phyloP scores from a whole-genome alignment of 2,113 vertebrate species.

The Hippocampus mohnikei region DNA sequence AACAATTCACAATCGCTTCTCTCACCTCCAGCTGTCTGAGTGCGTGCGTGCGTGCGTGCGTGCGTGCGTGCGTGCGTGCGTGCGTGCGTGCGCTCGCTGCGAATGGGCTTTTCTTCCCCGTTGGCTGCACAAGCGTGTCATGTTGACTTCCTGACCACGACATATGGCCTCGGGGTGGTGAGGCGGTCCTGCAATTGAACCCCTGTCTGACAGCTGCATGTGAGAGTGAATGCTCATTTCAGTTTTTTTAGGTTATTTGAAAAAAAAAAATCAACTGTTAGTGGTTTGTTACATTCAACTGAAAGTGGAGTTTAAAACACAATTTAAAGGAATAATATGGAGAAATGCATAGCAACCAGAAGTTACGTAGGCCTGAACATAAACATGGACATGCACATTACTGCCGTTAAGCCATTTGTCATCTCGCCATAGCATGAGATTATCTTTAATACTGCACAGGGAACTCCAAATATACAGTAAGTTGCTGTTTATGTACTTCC shows the following conservation, averaged over 20 bases:
- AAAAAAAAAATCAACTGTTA: background rate
- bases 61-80: background rate
- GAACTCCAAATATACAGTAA: too few species aligned
- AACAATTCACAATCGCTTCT: constrained; percentile 3
- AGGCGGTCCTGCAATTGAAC: constrained; percentile 18
- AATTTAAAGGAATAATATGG: too few species aligned
- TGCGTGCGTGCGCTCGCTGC: background rate
- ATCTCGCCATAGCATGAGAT: too few species aligned
- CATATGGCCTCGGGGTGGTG: constrained; percentile 17
- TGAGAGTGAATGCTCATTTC: background rate
- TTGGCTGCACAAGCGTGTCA: background rate
- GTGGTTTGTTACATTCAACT: background rate
- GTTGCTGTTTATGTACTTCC: too few species aligned
- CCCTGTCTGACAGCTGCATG: constrained; percentile 2
- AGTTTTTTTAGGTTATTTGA: background rate
- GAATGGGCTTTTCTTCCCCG: background rate
- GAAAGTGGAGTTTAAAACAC: background rate
- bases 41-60: background rate
- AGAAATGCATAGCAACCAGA: too few species aligned
- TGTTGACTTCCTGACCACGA: constrained; percentile 29
- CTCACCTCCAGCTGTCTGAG: constrained; percentile 35
- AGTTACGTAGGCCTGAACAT: too few species aligned
- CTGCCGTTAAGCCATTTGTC: too few species aligned
- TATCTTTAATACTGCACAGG: too few species aligned
- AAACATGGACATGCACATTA: too few species aligned